Percentiles rank a stretch among this genome's conserved stretches.
These are phyloP conservation scores for Entomobrya multifasciata DNA, from an alignment of 2,888 invertebrate genomes.

Conservation along the genomic window DNA sequence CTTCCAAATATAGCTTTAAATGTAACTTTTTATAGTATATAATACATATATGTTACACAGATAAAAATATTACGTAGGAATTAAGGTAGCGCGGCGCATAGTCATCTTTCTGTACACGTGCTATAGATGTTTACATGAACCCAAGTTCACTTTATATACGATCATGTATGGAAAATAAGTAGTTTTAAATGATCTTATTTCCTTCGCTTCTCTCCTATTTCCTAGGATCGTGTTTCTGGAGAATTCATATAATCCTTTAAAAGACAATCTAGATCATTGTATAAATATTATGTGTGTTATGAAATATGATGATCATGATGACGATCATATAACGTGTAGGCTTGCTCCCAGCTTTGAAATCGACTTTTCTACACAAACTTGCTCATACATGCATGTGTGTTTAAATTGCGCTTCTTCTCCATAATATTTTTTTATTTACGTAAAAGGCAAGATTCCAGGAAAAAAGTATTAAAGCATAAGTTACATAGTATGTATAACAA, in stretches of 20 bases:
- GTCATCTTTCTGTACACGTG: slow-evolving; percentile 38
- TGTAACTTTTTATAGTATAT: not conserved
- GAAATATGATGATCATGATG: slow-evolving; percentile 3
- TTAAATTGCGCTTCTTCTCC: not conserved
- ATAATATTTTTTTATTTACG: slow-evolving; percentile 26
- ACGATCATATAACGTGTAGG: not conserved
- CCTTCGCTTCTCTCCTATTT: slow-evolving; percentile 13
- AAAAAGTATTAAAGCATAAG: slow-evolving; percentile 4
- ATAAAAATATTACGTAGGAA: too few species aligned
- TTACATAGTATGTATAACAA: not conserved
- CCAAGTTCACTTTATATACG: too few species aligned
- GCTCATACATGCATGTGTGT: slow-evolving; percentile 2
- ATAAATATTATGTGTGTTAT: slow-evolving; percentile 18
- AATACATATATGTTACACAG: not conserved
- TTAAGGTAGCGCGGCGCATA: too few species aligned
- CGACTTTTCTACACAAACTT: not conserved
- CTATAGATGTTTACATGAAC: slow-evolving; percentile 29
- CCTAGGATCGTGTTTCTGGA: slow-evolving; percentile 11
- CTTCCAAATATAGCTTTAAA: not conserved
- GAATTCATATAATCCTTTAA: slow-evolving; percentile 52
- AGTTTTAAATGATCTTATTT: slow-evolving; percentile 35
- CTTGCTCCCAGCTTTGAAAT: slow-evolving; percentile 17
- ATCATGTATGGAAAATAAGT: not conserved
- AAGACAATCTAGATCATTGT: slow-evolving; percentile 40
- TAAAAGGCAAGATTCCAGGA: slow-evolving; percentile 32